phyloP scores from a whole-genome alignment of 2,113 vertebrate genomes.

The Eonycteris spelaea region DNA sequence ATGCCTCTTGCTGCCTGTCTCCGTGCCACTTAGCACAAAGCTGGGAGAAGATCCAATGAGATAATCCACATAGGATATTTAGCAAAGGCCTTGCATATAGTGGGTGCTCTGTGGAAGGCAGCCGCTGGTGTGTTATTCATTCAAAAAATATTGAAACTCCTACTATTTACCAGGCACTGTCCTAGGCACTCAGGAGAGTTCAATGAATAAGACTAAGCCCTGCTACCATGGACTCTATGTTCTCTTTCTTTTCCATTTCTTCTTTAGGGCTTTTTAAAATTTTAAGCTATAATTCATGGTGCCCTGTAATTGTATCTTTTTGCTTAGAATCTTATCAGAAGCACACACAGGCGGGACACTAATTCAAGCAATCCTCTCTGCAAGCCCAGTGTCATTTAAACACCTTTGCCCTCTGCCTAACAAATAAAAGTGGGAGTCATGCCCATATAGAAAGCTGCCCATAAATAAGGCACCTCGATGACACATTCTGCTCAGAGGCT shows the following conservation, averaged over 20 bases:
- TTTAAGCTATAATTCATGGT: neutral
- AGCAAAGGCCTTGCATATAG: neutral
- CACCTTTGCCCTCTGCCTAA: neutral
- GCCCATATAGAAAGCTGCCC: neutral
- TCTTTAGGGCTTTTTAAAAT: neutral
- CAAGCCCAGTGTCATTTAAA: neutral
- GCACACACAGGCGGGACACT: neutral
- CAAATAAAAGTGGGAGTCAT: neutral
- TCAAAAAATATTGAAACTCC: neutral
- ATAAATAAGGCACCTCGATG: rapidly evolving
- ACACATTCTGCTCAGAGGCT: neutral
- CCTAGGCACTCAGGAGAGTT: too few species aligned
- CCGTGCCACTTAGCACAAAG: rapidly evolving
- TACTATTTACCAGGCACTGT: neutral
- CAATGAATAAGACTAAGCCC: neutral
- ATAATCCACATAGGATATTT: neutral
- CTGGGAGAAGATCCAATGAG: neutral
- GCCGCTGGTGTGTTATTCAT: neutral
- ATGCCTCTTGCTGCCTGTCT: neutral
- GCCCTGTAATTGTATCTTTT: neutral
- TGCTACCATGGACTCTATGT: neutral
- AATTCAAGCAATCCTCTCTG: neutral
- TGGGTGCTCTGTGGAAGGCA: neutral
- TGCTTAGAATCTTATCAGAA: neutral
- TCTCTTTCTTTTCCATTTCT: neutral